Conservation (phyloP, 2,797 vertebrate species). For the Propithecus deckenii region DNA sequence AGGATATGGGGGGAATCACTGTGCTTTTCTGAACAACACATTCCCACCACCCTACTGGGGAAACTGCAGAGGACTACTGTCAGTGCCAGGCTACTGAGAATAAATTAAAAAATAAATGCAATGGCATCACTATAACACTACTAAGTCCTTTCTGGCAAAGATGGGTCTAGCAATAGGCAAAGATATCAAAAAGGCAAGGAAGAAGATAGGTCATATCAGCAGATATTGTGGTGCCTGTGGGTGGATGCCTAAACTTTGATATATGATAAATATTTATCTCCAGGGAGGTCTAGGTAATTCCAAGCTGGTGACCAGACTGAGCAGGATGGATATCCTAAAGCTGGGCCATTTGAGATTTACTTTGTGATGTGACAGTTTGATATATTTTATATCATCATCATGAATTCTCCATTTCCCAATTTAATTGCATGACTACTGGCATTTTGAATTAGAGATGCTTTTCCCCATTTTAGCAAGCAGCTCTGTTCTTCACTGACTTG, state of each 20-base stretch:
- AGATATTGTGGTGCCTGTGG: background rate
- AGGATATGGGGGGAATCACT: background rate
- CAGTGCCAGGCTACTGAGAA: background rate
- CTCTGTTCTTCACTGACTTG: background rate
- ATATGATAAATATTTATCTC: background rate
- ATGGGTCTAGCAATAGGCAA: background rate
- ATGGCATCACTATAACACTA: background rate
- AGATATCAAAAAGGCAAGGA: background rate
- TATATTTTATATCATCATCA: background rate
- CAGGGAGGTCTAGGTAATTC: background rate
- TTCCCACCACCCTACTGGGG: background rate
- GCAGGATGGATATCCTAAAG: background rate
- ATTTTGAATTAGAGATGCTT: constrained; percentile 31
- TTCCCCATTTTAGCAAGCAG: background rate
- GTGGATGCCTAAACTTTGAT: background rate
- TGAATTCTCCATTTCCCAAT: constrained; percentile 27
- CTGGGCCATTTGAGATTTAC: background rate
- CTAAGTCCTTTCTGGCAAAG: background rate
- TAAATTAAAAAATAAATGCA: background rate
- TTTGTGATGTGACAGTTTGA: constrained; percentile 11
- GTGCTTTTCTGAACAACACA: background rate
- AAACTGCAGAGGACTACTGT: background rate
- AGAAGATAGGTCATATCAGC: background rate
- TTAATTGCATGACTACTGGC: constrained; percentile 6
- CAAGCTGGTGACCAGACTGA: background rate